These are phyloP conservation scores for Lota lota DNA, from an alignment of 2,113 vertebrate species.

Conservation along the genomic window DNA sequence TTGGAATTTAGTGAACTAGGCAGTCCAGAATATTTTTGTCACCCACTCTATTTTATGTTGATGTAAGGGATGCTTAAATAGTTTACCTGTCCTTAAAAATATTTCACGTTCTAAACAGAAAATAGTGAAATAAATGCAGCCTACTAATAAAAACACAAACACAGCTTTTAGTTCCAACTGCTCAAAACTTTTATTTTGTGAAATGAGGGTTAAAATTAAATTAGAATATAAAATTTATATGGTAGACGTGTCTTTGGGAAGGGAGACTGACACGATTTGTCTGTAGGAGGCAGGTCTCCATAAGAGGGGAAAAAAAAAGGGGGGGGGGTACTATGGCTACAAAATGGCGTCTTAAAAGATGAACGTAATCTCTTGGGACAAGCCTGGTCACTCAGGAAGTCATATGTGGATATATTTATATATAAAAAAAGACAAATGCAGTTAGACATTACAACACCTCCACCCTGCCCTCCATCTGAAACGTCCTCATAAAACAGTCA, in stretches of 20 bases:
- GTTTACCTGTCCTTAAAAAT: too few relatives aligned
- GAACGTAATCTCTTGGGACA: conserved; percentile 4
- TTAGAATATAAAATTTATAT: conserved; percentile 74
- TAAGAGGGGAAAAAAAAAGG: conserved; percentile 5
- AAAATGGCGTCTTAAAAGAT: conserved; percentile 40
- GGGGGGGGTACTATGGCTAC: conserved; percentile 32
- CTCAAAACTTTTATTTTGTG: conserved; percentile 79
- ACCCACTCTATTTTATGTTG: too few relatives aligned
- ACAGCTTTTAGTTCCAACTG: conserved; percentile 59
- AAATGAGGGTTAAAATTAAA: conserved; percentile 75
- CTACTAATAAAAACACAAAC: conserved; percentile 6
- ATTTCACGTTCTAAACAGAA: too few relatives aligned
- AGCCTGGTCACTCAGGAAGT: conserved; percentile 41
- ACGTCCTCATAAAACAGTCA: conserved; percentile 67
- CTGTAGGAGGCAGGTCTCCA: conserved; percentile 25
- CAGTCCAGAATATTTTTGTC: too few relatives aligned
- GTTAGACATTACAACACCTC: conserved; percentile 62
- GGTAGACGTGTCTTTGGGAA: conserved; percentile 47
- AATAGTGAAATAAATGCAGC: too few relatives aligned
- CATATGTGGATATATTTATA: conserved; percentile 49
- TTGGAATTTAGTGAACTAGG: too few relatives aligned
- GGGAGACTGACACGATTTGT: conserved; percentile 7
- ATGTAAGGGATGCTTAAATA: too few relatives aligned
- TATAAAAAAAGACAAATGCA: conserved; percentile 52
- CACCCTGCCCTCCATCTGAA: conserved; percentile 56